Percentiles rank a stretch among this genome's conserved stretches.
Conservation (phyloP, 2,888 invertebrate species). For the Nomada ferruginata region DNA sequence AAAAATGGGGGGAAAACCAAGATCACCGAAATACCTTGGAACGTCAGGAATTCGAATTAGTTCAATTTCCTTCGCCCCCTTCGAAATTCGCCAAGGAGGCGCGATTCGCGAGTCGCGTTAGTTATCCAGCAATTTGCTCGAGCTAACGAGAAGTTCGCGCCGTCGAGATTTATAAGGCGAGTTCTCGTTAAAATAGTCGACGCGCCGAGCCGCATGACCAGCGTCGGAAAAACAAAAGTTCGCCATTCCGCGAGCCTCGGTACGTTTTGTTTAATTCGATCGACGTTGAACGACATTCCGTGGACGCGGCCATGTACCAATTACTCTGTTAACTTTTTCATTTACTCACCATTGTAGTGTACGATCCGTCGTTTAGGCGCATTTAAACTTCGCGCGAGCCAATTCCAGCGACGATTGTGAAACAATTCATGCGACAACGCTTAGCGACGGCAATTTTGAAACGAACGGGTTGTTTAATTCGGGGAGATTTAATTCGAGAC, state of each 20-base stretch:
- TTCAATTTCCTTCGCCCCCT: not conserved
- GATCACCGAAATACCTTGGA: not conserved
- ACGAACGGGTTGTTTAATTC: not conserved
- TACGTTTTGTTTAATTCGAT: constrained; percentile 49
- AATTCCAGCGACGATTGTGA: constrained; percentile 28
- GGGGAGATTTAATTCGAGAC: not conserved
- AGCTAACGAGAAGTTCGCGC: constrained; percentile 40
- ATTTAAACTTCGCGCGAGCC: constrained; percentile 33
- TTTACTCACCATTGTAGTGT: constrained; percentile 33
- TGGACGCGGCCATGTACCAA: constrained; percentile 31
- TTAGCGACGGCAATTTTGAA: not conserved
- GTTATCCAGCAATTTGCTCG: constrained; percentile 39
- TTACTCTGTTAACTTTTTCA: constrained; percentile 57
- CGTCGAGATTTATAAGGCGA: constrained; percentile 24
- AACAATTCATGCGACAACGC: constrained; percentile 4
- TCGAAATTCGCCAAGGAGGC: constrained; percentile 7
- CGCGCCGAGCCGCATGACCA: constrained; percentile 9
- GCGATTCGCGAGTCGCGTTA: constrained; percentile 15
- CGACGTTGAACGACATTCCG: not conserved
- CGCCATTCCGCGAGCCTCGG: constrained; percentile 20
- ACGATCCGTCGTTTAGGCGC: constrained; percentile 42
- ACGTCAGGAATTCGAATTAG: constrained; percentile 14
- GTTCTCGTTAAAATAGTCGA: constrained; percentile 38
- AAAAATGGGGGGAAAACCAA: not conserved
- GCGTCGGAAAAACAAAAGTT: constrained; percentile 28